Base-by-base conservation (phyloP, 2,113 vertebrate species). In the Lepisosteus osseus region DNA sequence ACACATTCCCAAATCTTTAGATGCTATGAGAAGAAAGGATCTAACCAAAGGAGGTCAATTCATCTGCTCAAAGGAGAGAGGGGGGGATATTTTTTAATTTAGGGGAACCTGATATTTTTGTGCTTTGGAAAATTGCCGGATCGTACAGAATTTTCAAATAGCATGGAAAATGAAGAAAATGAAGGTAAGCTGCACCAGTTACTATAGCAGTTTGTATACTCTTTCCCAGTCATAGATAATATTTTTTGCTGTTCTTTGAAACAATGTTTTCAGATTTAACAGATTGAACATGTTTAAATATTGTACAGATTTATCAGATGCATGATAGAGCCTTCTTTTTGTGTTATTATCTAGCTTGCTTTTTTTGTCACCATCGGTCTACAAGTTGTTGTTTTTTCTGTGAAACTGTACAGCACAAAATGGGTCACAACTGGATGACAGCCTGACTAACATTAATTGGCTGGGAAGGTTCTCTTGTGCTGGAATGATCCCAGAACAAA, bases 401-500 rank as follows among this genome's bases (percentile, higher is more conserved):
- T 6, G 47, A 9, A 51, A 51, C 9, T 65, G 0, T 0, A 68
- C 29, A 79, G 61, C 29, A 55, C 54, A 64, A 40, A n/a, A 69
- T 1, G 17, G 40, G 40, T 54, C 55, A 72, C 66, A 8, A 54
- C 62, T 78, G 0, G 1, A 11, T 77, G 55, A 5, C 75, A 73
- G 67, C n/a, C 72, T 79, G 75, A 13, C 55, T 68, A 0, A 8
- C 44, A 0, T 57, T 62, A 42, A 43, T 13, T 51, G 59, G 7
- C 0, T 61, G 65, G 42, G 45, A 6, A 51, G 76, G 55, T 43
- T 64, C 67, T 54, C 29, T 51, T 55, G 56, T 0, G 2, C 59
- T 5, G 44, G 61, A 3, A 72, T n/a, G 15, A 0, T 12, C 13
- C 11, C 57, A 44, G 15, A 0, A 69, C 42, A 47, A 47, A 29